These are phyloP conservation scores for Sitta europaea DNA, from an alignment of 2,113 vertebrate genomes.

Conservation along the genomic window DNA sequence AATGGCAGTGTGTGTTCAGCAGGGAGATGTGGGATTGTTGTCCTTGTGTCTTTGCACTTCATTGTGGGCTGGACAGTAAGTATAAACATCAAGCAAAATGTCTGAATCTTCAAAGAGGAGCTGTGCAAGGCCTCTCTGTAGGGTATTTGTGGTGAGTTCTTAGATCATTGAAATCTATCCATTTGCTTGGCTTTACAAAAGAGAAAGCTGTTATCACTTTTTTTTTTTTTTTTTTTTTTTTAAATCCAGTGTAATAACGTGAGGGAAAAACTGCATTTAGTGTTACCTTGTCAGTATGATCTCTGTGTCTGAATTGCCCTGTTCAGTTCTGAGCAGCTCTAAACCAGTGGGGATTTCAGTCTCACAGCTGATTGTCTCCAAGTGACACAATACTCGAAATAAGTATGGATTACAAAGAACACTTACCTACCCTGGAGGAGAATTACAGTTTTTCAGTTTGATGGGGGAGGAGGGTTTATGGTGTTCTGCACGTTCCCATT, in stretches of 20 bases:
- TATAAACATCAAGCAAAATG: neutral
- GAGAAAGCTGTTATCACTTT: slow-evolving; percentile 80
- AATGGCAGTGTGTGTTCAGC: neutral
- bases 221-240: slow-evolving; percentile 68
- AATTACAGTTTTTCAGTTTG: neutral
- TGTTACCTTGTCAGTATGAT: slow-evolving; percentile 69
- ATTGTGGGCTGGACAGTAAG: neutral
- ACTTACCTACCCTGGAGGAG: neutral
- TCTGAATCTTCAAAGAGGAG: slow-evolving; percentile 5
- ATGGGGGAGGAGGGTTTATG: neutral
- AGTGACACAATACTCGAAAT: neutral
- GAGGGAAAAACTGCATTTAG: slow-evolving; percentile 69
- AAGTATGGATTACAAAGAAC: neutral
- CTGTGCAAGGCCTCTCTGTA: neutral
- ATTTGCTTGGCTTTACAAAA: slow-evolving; percentile 74
- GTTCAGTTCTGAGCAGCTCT: slow-evolving; percentile 1
- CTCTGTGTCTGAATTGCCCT: slow-evolving; percentile 66
- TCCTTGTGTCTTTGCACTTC: neutral
- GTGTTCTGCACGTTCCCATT: neutral
- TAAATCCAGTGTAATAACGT: slow-evolving; percentile 70
- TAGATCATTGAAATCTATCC: slow-evolving; percentile 78
- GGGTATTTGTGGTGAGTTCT: slow-evolving; percentile 65
- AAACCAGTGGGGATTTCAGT: slow-evolving; percentile 68
- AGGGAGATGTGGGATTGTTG: neutral
- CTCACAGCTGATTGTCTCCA: neutral